Conservation (phyloP, 2,113 vertebrate genomes). For the Falcunculus frontatus region DNA sequence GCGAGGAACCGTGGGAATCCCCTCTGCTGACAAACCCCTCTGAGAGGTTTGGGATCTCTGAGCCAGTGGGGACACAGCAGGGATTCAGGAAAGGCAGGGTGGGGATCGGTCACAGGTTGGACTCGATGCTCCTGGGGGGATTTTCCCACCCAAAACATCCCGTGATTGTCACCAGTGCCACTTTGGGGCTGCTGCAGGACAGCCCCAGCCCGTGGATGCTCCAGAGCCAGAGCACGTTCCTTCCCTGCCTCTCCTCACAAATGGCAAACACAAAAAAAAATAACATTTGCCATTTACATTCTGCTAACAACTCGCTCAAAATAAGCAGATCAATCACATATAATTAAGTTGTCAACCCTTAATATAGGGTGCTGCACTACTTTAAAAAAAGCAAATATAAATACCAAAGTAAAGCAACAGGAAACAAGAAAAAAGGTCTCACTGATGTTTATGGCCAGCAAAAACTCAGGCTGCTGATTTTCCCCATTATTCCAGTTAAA, state of each 20-base stretch:
- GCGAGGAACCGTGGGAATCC: too few species aligned
- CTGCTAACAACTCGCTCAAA: slow-evolving; percentile 34
- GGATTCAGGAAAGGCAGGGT: accelerated
- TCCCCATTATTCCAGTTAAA: neutral
- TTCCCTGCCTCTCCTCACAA: neutral
- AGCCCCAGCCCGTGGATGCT: accelerated
- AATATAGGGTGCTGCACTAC: slow-evolving; percentile 54
- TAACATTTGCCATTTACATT: slow-evolving; percentile 21
- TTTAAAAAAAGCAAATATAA: slow-evolving; percentile 41
- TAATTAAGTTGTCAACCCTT: slow-evolving; percentile 67
- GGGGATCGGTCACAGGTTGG: neutral
- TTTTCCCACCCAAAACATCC: accelerated
- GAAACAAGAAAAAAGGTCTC: neutral
- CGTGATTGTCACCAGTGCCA: accelerated
- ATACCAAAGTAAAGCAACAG: slow-evolving; percentile 51
- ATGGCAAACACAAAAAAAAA: neutral
- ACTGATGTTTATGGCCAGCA: neutral
- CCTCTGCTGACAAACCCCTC: neutral
- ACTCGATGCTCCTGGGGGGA: accelerated
- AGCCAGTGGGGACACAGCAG: neutral
- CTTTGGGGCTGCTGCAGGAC: neutral
- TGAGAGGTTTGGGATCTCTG: neutral
- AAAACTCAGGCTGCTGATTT: neutral
- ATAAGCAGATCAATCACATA: slow-evolving; percentile 62
- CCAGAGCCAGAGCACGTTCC: neutral